Conservation (phyloP, 2,888 invertebrate species). For the Corbicula japonica region DNA sequence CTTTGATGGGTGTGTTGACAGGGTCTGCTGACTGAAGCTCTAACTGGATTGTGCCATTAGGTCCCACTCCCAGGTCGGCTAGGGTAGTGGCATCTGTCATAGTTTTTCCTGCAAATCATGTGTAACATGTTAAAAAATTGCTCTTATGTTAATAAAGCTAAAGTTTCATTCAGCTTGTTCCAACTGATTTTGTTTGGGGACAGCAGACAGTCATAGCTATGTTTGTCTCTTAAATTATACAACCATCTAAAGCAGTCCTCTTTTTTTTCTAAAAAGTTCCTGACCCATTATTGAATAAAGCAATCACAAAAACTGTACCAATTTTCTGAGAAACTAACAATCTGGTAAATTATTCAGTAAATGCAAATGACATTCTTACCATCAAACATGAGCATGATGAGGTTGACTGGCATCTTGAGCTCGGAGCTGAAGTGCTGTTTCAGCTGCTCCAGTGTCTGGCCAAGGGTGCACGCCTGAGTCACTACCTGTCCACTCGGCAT, state of each 20-base stretch:
- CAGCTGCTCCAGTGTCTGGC: conserved; percentile 82
- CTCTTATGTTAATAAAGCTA: no score
- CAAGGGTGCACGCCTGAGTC: conserved; percentile 84
- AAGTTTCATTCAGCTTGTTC: no score
- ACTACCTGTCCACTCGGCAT: conserved; percentile 85
- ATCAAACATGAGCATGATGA: conserved; percentile 84
- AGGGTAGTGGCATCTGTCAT: conserved; percentile 79
- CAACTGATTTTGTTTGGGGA: no score
- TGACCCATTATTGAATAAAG: no score
- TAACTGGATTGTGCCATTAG: conserved; percentile 85
- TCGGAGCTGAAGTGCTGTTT: conserved; percentile 84
- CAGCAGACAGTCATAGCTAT: no score
- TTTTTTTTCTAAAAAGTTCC: no score
- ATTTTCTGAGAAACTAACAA: no score
- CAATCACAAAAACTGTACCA: no score
- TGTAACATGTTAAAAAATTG: no score
- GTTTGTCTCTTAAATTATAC: no score
- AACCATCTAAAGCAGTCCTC: no score
- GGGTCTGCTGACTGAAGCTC: conserved; percentile 86
- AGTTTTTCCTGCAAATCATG: conserved; percentile 79
- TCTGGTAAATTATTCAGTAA: no score
- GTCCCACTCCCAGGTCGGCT: conserved; percentile 84
- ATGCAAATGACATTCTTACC: conserved; percentile 75
- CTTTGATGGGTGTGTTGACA: conserved; percentile 84
- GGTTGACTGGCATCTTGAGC: conserved; percentile 82